phyloP scores from a whole-genome alignment of 2,888 invertebrate genomes.

The Nowickia ferox region DNA sequence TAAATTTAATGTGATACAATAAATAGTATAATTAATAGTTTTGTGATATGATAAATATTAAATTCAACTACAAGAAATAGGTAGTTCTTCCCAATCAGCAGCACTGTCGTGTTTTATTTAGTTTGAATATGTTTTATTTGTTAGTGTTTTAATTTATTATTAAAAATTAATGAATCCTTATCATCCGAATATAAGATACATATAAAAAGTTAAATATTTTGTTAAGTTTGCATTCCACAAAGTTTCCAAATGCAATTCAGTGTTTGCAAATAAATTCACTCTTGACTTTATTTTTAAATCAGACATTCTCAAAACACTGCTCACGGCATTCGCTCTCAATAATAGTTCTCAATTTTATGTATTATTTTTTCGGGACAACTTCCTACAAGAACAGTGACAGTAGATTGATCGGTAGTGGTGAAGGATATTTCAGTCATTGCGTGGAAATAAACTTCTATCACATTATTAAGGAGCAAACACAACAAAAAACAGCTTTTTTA shows the following conservation, averaged over 20 bases:
- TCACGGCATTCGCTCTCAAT: no score
- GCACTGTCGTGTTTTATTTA: conserved; percentile 56
- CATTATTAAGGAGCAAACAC: no score
- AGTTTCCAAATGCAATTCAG: conserved; percentile 14
- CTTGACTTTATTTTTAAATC: no score
- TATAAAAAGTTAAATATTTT: neutral
- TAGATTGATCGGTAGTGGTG: no score
- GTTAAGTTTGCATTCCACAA: neutral
- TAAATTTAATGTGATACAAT: conserved; percentile 37
- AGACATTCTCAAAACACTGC: no score
- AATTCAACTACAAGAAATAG: conserved; percentile 67
- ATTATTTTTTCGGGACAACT: no score
- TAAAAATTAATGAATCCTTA: conserved; percentile 25
- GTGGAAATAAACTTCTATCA: no score
- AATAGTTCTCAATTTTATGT: no score
- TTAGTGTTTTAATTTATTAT: conserved; percentile 29
- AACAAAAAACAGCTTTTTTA: no score
- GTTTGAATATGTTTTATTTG: conserved; percentile 61
- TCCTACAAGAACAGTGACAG: no score
- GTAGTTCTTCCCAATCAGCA: conserved; percentile 60
- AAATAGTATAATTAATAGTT: conserved; percentile 45
- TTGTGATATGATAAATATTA: conserved; percentile 69
- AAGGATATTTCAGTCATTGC: no score
- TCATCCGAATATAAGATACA: conserved; percentile 10
- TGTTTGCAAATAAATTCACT: neutral